phyloP scores from a whole-genome alignment of 2,113 vertebrate species.

The Cyrtonyx montezumae region DNA sequence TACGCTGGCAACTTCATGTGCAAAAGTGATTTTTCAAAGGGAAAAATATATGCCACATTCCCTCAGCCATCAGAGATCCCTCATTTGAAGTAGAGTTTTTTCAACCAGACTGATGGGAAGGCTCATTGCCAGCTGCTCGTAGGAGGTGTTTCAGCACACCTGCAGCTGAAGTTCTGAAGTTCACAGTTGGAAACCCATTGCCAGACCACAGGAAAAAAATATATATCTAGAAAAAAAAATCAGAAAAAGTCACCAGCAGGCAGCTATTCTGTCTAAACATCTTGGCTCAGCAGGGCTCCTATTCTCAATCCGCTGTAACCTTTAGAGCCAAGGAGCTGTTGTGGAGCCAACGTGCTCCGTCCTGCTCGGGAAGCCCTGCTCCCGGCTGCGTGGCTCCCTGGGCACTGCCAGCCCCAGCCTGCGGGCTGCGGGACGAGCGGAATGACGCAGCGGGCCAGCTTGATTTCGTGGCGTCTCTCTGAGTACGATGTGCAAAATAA shows the following conservation, averaged over 20 bases:
- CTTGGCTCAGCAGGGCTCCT: slow-evolving; percentile 44
- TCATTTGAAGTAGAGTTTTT: background rate
- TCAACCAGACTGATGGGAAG: background rate
- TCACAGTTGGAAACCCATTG: background rate
- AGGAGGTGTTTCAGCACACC: background rate
- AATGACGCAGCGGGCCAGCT: slow-evolving; percentile 51
- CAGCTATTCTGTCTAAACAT: background rate
- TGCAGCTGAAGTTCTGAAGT: slow-evolving; percentile 9
- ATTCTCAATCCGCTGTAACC: slow-evolving; percentile 48
- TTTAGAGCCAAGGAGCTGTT: background rate
- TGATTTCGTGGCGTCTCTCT: slow-evolving; percentile 59
- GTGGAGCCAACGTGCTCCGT: background rate
- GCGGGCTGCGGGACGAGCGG: background rate
- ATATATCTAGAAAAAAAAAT: background rate
- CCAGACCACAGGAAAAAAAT: background rate
- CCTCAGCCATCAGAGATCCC: background rate
- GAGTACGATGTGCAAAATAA: slow-evolving; percentile 43
- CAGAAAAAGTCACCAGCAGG: slow-evolving; percentile 13
- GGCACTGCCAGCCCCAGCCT: background rate
- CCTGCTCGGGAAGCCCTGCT: background rate
- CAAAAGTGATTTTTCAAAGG: background rate
- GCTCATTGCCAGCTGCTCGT: background rate
- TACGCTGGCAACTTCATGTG: background rate
- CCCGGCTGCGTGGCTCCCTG: accelerated
- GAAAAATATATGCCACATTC: background rate